Evolutionary conservation across 2,113 vertebrate genomes (phyloP).

Genomic region (Anguilla japonica): DNA sequence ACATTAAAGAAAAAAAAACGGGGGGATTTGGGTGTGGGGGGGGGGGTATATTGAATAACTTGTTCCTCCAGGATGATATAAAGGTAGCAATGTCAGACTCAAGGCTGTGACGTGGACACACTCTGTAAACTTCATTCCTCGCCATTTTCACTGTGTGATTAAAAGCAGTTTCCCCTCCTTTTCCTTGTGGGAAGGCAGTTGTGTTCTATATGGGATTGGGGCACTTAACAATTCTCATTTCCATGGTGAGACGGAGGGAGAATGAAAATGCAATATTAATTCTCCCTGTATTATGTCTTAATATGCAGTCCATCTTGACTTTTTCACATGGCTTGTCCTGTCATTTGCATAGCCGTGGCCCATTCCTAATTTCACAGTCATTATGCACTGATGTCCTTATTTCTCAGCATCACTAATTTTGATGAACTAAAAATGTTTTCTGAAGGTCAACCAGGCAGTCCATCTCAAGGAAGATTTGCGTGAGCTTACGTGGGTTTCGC

Average conservation of each 20-base stretch:
- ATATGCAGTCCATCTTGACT: slow-evolving; percentile 93
- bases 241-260: slow-evolving; percentile 35
- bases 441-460: slow-evolving; percentile 83
- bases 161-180: not conserved
- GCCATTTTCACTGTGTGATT: slow-evolving; percentile 7
- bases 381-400: slow-evolving; percentile 96
- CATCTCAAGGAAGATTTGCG: not conserved
- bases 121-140: slow-evolving; percentile 45
- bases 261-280: slow-evolving; percentile 82
- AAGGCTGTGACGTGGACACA: slow-evolving; percentile 45
- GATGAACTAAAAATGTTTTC: slow-evolving; percentile 92
- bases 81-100: slow-evolving; percentile 59
- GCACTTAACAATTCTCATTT: slow-evolving; percentile 49
- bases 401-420: slow-evolving; percentile 97
- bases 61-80: slow-evolving; percentile 45
- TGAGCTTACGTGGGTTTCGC: not conserved
- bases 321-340: slow-evolving; percentile 91
- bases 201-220: slow-evolving; percentile 47
- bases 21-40: not conserved
- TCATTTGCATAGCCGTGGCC: slow-evolving; percentile 89
- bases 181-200: slow-evolving; percentile 26
- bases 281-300: slow-evolving; percentile 87
- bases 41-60: slow-evolving; percentile 53
- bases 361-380: slow-evolving; percentile 98
- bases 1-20: slow-evolving; percentile 59